Base-by-base conservation (phyloP, 2,888 invertebrate genomes). In the Campopleginae sp. region DNA sequence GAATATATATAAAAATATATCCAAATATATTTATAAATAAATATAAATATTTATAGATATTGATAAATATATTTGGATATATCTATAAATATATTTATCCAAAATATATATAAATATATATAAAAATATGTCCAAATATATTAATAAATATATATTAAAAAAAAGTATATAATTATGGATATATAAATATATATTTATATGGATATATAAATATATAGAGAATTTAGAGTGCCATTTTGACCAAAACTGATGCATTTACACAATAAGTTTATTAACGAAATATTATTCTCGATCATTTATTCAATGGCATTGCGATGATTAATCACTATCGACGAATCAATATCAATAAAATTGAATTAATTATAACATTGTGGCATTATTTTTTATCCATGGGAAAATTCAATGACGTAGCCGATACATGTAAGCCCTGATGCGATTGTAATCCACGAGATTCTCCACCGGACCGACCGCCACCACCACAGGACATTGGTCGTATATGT, bases 401-500 rank as follows among this genome's bases (percentile, higher is more conserved):
- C 66, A 88, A 54, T 85, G 61, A 46, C 86, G 86, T 17, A 88
- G 33, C 46, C 63, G 84, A 79, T 90, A 94, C 86, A 92, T 93
- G 17, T 92, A 92, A 54, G 93, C 88, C 74, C 94, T 90, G 33
- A 94, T 91, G 51, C 94, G 91, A 38, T 72, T 89, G 86, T 95
- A 95, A 7, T 94, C 94, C 0, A 94, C 93, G 19, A 95, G 74
- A 42, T 90, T 89, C 87, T 95, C 95, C 0, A 94, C 90, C 0
- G 94, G 94, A 0, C 95, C 95, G 0, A 94, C 88, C 0, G 93
- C 94, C 7, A 93, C 93, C 7, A 95, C 91, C 1, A 89, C 94
- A 0, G 94, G 95, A 82, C 93, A 94, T 80, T 91, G 94, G 87
- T 95, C 93, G 83, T 94, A 94, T 42, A 95, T 84, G n/a, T 93